These are phyloP conservation scores for Notolabrus celidotus DNA, from an alignment of 2,797 vertebrate genomes.

Conservation along the genomic window DNA sequence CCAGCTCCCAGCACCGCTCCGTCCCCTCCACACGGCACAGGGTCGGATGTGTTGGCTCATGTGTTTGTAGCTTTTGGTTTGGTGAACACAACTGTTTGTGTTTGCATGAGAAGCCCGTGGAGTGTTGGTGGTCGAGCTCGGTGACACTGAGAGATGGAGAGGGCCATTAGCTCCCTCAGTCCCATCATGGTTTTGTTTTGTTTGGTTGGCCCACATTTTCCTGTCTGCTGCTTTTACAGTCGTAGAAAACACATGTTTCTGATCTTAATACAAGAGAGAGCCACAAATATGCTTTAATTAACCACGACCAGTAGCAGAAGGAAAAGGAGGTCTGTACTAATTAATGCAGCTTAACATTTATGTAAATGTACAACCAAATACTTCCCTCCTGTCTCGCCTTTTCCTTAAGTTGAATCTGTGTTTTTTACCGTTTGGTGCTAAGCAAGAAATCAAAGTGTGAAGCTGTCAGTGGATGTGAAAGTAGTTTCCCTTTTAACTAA, in stretches of 20 bases:
- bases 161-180: not conserved
- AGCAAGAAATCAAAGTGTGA: too few relatives aligned
- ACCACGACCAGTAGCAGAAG: not conserved
- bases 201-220: constrained; percentile 42
- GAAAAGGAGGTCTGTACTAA: too few relatives aligned
- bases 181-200: constrained; percentile 37
- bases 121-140: constrained; percentile 52
- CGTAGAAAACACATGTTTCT: constrained; percentile 26
- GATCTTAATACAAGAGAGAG: constrained; percentile 5
- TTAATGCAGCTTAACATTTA: not conserved
- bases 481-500: too few relatives aligned
- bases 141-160: not conserved
- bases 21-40: constrained; percentile 38
- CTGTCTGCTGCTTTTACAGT: constrained; percentile 33
- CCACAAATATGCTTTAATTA: not conserved
- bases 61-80: too few relatives aligned
- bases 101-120: constrained; percentile 47
- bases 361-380: too few relatives aligned
- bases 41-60: constrained; percentile 17
- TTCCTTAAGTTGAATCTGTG: too few relatives aligned
- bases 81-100: constrained; percentile 37
- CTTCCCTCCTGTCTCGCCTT: not conserved
- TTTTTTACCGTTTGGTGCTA: too few relatives aligned
- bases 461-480: too few relatives aligned
- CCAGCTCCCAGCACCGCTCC: constrained; percentile 41